Percentiles rank a stretch among this genome's conserved stretches.
Evolutionary conservation across 2,113 vertebrate species (phyloP).

Genomic region (Neogale vison): DNA sequence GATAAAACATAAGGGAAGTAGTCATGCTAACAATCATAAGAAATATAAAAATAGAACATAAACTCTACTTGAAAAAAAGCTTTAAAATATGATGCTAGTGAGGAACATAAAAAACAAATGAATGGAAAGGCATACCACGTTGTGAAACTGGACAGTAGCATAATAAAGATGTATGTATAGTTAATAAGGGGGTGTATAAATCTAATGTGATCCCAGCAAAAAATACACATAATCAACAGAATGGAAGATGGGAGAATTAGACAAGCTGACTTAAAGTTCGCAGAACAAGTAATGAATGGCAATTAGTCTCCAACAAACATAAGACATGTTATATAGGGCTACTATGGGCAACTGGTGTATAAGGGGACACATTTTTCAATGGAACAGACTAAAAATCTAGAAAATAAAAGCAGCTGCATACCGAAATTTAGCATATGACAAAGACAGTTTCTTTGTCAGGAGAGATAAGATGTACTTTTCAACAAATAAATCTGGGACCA

Average conservation of each 20-base stretch:
- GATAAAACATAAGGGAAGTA: background rate
- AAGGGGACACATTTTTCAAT: background rate
- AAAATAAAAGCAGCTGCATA: background rate
- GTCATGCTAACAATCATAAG: background rate
- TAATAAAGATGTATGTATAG: background rate
- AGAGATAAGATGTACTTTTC: background rate
- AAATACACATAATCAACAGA: background rate
- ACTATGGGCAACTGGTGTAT: background rate
- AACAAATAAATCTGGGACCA: background rate
- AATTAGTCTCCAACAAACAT: background rate
- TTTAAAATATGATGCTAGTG: background rate
- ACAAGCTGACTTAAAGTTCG: background rate
- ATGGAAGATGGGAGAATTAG: background rate
- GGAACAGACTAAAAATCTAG: background rate
- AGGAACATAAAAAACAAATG: background rate
- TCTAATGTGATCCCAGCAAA: background rate
- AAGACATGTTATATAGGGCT: background rate
- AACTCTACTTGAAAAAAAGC: background rate
- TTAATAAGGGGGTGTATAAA: background rate
- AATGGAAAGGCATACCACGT: background rate
- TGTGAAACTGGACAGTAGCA: background rate
- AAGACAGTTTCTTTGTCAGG: background rate
- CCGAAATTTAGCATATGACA: background rate
- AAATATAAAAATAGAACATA: conserved; percentile 11
- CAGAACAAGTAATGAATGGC: background rate